phyloP scores from a whole-genome alignment of 2,888 invertebrate species.

The Galeopsomyia nigrocyanea region DNA sequence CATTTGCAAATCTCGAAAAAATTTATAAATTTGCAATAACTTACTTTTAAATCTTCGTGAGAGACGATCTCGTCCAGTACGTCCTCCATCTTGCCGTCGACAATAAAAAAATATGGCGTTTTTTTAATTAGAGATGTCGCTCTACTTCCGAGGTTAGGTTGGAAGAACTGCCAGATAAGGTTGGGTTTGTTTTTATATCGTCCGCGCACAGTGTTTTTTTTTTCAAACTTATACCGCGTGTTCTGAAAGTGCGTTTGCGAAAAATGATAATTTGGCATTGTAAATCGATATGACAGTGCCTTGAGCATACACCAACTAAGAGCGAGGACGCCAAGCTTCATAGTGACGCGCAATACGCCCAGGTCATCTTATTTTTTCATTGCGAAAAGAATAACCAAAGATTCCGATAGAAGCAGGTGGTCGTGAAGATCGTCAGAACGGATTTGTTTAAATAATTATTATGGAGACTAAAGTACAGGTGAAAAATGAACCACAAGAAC shows the following conservation, averaged over 20 bases:
- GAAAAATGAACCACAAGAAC: conserved; percentile 42
- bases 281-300: conserved; percentile 30
- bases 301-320: background rate
- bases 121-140: conserved; percentile 36
- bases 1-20: conserved; percentile 12
- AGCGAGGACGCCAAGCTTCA: conserved; percentile 10
- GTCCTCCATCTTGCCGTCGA: conserved; percentile 77
- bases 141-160: conserved; percentile 39
- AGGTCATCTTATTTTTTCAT: conserved; percentile 18
- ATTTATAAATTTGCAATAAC: conserved; percentile 15
- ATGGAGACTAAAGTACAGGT: conserved; percentile 46
- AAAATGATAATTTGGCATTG: conserved; percentile 31
- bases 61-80: conserved; percentile 85
- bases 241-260: conserved; percentile 12
- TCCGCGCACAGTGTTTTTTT: conserved; percentile 33
- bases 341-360: conserved; percentile 41
- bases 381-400: conserved; percentile 25
- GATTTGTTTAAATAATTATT: background rate
- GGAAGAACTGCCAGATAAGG: conserved; percentile 43
- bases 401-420: conserved; percentile 43
- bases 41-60: conserved; percentile 86
- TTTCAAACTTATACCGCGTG: conserved; percentile 32
- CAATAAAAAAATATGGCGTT: conserved; percentile 35
- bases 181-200: conserved; percentile 47
- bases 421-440: background rate